Conservation (phyloP, 1,140 invertebrate genomes). For the Hestina assimilis region DNA sequence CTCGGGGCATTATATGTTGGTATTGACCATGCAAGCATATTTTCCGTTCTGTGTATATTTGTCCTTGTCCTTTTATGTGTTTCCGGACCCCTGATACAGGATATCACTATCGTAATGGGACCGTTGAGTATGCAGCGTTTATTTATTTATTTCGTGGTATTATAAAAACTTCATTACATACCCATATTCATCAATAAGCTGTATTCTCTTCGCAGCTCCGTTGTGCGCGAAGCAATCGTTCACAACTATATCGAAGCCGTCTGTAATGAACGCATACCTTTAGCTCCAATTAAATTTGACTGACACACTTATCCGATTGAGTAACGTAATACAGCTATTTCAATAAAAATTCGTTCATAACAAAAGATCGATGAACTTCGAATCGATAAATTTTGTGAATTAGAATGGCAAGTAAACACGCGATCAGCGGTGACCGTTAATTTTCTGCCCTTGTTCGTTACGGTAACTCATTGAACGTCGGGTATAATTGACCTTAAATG, state of each 20-base stretch:
- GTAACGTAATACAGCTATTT: slow-evolving; percentile 26
- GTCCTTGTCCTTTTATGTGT: no score
- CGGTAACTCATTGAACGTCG: slow-evolving; percentile 23
- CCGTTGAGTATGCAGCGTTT: no score
- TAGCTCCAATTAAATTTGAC: slow-evolving; percentile 22
- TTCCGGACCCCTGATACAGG: no score
- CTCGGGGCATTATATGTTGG: no score
- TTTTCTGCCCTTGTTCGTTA: slow-evolving; percentile 45
- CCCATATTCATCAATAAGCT: slow-evolving; percentile 95
- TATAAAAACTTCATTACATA: slow-evolving; percentile 59
- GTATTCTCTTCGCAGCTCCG: slow-evolving; percentile 93
- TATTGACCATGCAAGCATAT: no score
- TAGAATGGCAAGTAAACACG: slow-evolving; percentile 41
- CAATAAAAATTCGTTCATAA: slow-evolving; percentile 26
- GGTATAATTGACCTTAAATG: slow-evolving; percentile 20
- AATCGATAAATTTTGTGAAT: slow-evolving; percentile 22
- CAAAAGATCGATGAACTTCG: slow-evolving; percentile 42
- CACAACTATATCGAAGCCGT: slow-evolving; percentile 97
- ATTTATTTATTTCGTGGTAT: no score
- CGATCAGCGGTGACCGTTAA: slow-evolving; percentile 43
- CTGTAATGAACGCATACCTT: slow-evolving; percentile 76
- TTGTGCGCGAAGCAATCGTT: slow-evolving; percentile 97
- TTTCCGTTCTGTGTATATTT: no score
- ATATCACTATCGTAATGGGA: no score
- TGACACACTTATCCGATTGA: slow-evolving; percentile 38